These are phyloP conservation scores for Haliaeetus leucogaster DNA, from an alignment of 2,113 vertebrate genomes.

Conservation along the genomic window DNA sequence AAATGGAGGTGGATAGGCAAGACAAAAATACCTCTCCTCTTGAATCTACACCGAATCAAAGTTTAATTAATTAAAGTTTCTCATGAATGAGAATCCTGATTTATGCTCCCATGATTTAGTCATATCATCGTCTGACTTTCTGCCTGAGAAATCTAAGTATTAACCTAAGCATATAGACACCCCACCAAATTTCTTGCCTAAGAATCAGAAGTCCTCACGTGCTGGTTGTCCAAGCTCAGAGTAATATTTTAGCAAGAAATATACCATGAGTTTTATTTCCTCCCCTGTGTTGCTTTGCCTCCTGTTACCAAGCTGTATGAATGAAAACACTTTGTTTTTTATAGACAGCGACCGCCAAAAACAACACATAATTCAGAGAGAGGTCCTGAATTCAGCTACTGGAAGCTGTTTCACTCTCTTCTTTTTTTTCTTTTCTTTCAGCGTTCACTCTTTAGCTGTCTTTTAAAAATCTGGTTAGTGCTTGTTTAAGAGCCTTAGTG, in stretches of 20 bases:
- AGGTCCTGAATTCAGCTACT: not conserved
- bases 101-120: conserved; percentile 58
- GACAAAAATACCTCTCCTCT: conserved; percentile 32
- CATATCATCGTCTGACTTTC: conserved; percentile 25
- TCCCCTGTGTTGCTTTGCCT: not conserved
- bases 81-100: conserved; percentile 23
- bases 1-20: not conserved
- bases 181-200: not conserved
- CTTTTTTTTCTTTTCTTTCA: not conserved
- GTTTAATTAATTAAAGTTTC: conserved; percentile 58
- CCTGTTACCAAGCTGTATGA: not conserved
- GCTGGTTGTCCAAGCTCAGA: not conserved
- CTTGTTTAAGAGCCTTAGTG: not conserved
- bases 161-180: not conserved
- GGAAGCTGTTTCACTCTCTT: not conserved
- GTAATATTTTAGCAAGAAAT: not conserved
- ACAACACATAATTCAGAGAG: not conserved
- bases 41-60: conserved; percentile 42
- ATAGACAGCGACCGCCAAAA: not conserved
- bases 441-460: not conserved
- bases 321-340: not conserved
- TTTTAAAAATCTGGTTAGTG: not conserved
- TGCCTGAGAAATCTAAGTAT: not conserved
- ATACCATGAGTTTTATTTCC: not conserved
- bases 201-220: not conserved